Evolutionary conservation across 2,888 invertebrate species (phyloP), one percentile per base, ranked within the genome.

Genomic region (Nowickia ferox): DNA sequence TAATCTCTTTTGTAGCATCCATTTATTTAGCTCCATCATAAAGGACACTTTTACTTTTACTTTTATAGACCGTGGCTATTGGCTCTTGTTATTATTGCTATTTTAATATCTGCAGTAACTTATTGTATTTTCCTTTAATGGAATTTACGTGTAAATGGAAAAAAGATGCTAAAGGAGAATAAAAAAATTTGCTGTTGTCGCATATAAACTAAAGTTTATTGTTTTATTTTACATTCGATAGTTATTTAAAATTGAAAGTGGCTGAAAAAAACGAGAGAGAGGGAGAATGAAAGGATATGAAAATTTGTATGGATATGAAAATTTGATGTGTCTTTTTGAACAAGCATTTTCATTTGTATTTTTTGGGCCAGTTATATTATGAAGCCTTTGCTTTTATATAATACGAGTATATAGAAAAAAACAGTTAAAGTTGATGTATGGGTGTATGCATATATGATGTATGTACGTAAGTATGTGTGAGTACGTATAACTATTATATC

Each of bases 171-270:
- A 59, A 59, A 59, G 40, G 9, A 30, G 10, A 40, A 17, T 38
- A 59, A 10, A 40, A 59, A 38, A 40, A 17, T 40, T 59, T 59
- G 40, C 59, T 59, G 40, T 40, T 59, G 59, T 40, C 59, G 59
- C 40, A 38, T 59, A 17, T 59, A 59, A 59, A 59, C 9, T n/a
- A 19, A 59, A 59, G 59, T 59, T 40, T 59, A 59, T 40, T 38
- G 59, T 17, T 59, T 40, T 59, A 59, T 40, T 59, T 59, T 40
- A 59, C n/a, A 44, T 40, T 40, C 38, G 17, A n/a, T n/a, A 59
- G n/a, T 40, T 40, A n/a, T 40, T 40, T 40, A 38, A 40, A 40
- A 40, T 38, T 38, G 59, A 59, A 59, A 59, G n/a, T 17, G 30
- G 30, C 30, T 30, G 30, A 2, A 30, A 30, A 30, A 30, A 2